Base-by-base conservation (phyloP, 2,113 vertebrate species). In the Rhizomys pruinosus region DNA sequence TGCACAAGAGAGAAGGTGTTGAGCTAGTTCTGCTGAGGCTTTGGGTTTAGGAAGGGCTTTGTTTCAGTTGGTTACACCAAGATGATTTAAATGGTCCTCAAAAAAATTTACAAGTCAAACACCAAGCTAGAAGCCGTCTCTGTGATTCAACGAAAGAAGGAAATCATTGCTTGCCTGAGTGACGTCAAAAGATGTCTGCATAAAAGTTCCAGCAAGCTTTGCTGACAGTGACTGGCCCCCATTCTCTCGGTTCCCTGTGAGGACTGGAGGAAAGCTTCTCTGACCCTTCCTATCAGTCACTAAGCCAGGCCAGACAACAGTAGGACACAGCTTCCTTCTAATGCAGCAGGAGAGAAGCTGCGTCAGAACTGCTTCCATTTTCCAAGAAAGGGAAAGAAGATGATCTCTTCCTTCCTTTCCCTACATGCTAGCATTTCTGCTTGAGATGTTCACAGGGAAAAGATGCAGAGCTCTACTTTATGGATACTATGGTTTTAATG, bases 1-100 rank as follows among this genome's bases (percentile, higher is more conserved):
- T 99, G 91, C 15, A 61, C n/a, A 22, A 25, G 44, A 88, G 92
- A 98, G 5, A 94, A 89, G 7, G 71, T 2, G 3, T 22, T 81
- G 59, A 94, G 84, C 20, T 88, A 9, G 5, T 5, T 68, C 61
- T 63, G 64, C 17, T 34, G 44, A 42, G 34, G 63, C 34, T 90
- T 84, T 77, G 72, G 71, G 17, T 47, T 68, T 92, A 59, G 85
- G 16, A 80, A 2, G 47, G 12, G 85, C 8, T 42, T n/a, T n/a
- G 5, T 63, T 29, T 92, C 69, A 74, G 61, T 4, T 61, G 61
- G 32, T 73, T 44, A 61, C 66, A 68, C 59, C 57, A 93, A 89
- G 61, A 8, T 95, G 64, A 34, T 42, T 80, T 76, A 74, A 92
- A 57, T 13, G 10, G 81, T 95, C 80, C 52, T 82, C n/a, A 89